Conservation (phyloP, 2,113 vertebrate genomes). For the Orthochromis malagaraziensis region DNA sequence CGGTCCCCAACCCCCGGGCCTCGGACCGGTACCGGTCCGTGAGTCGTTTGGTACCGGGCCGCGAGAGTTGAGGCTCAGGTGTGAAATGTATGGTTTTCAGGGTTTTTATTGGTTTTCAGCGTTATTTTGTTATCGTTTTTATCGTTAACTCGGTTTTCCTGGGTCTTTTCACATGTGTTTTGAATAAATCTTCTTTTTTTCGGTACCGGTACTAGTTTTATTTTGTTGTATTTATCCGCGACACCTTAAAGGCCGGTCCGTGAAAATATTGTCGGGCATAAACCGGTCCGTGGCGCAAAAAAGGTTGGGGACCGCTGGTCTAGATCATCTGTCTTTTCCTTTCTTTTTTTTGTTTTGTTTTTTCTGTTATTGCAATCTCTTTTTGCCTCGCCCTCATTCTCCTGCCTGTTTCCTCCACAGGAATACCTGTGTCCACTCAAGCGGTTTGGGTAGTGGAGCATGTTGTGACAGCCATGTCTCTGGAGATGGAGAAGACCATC, state of each 20-base stretch:
- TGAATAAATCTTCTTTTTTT: not conserved
- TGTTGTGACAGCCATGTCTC: slow-evolving; percentile 90
- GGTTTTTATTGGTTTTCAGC: not conserved
- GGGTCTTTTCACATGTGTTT: not conserved
- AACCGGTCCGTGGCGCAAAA: rapidly evolving
- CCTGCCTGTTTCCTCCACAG: slow-evolving; percentile 54
- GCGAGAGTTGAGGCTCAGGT: not conserved
- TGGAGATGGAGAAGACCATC: slow-evolving; percentile 99
- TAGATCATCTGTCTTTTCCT: not conserved
- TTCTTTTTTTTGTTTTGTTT: not conserved
- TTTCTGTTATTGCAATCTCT: not conserved
- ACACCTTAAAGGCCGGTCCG: not conserved
- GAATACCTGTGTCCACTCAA: slow-evolving; percentile 83
- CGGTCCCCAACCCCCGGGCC: not conserved
- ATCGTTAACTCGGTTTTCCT: not conserved
- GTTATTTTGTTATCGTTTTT: not conserved
- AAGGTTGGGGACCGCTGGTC: not conserved
- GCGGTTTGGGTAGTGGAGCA: slow-evolving; percentile 80
- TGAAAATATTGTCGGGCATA: not conserved
- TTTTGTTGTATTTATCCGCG: not conserved
- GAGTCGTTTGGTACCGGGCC: not conserved
- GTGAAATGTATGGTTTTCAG: not conserved
- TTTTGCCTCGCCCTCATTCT: not conserved
- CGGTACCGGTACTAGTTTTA: not conserved
- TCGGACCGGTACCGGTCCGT: not conserved